Evolutionary conservation across 2,888 invertebrate species (phyloP), one percentile per base, ranked within the genome.

Genomic region (Rotaria magnacalcarata): DNA sequence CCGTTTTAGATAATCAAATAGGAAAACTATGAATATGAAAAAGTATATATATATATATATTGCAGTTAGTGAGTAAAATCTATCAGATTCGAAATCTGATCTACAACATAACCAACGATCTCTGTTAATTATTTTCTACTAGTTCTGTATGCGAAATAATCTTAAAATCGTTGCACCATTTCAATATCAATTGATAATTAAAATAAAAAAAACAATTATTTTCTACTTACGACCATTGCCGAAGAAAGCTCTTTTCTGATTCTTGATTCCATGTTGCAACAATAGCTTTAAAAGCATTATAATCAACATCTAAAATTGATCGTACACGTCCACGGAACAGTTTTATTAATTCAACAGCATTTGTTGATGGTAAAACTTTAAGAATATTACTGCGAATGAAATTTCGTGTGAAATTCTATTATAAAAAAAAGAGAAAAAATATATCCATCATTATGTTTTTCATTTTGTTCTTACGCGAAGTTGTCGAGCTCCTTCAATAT

Each of bases 161-260:
- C 34, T 34, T 34, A 34, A 34, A 34, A 34, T 34, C 34, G 34
- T 34, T 34, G 34, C 34, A 34, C 34, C 34, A 34, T 34, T 34
- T 34, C 34, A 34, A 34, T 34, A 34, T 34, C 34, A 34, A 34
- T 34, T 34, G 34, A 34, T 34, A 34, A 34, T 34, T 34, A 34
- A 34, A 34, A 34, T 34, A 34, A 34, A 34, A 34, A 34, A 34
- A 34, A 34, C 34, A 34, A 34, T 24, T 8, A 60, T 27, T 41
- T 67, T 6, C 5, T 67, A 67, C 67, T 67, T 67, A 67, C 67
- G 67, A 67, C 80, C 43, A 80, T 80, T 24, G 80, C 14, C 80
- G 80, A 11, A 80, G 47, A 11, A 80, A 43, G 43, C 80, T 80
- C 19, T 80, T 80, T 47, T 80, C 80, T 24, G 80, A n/a, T 47